Base-by-base conservation (phyloP, 2,888 invertebrate genomes). In the Pherbina coryleti region DNA sequence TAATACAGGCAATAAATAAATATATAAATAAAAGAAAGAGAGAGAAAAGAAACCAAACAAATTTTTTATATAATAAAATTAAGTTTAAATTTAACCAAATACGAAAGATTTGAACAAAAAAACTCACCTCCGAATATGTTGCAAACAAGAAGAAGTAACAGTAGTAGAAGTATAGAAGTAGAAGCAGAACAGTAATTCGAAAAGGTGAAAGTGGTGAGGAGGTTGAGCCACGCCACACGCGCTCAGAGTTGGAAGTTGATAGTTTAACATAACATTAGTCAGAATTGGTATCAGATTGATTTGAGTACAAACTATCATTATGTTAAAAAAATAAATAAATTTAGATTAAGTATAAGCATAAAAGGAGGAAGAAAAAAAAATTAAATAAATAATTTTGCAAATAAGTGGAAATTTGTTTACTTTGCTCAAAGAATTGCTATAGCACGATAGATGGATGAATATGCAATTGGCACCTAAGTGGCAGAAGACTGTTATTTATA, bases 281-380 rank as follows among this genome's bases (percentile, higher is more conserved):
- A 83, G 82, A 84, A 85, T 85, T 86, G 80, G 80, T 84, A 82
- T 86, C 86, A 83, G 83, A 83, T 79, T 79, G 74, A 64, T 83
- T 86, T 87, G 84, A 87, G 84, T 86, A 86, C 85, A 86, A 86
- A 85, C 87, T 86, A 81, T 37, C 73, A 74, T 31, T 53, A 79
- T 62, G 75, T 55, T 71, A 79, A 70, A 76, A 78, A 72, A 83
- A 82, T 80, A 82, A 81, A 82, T 28, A 82, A 62, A 62, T 34
- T 25, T 19, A 66, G 55, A 77, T 62, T 64, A 51, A 44, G 11
- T 44, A 11, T 44, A 44, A 44, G 44, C 14, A 14, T 44, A 11
- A 44, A 44, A 14, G 14, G 44, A 44, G 44, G 2, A 11, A 11
- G 3, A 44, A 44, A 44, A 44, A 44, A 44, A 44, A 44, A 44